phyloP scores from a whole-genome alignment of 2,113 vertebrate genomes.

The Kryptolebias marmoratus region DNA sequence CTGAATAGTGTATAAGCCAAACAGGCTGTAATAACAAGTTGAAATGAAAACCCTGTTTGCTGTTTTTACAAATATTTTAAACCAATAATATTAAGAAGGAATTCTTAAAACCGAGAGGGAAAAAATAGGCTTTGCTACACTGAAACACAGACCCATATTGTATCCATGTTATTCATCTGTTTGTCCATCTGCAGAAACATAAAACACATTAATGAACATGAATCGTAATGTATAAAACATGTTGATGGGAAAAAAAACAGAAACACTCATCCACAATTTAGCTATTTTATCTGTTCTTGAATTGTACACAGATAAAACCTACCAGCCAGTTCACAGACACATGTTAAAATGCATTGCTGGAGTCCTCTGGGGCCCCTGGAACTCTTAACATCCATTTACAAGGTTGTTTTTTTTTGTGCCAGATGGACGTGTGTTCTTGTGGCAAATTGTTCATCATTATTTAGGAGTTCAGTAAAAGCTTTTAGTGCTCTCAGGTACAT shows the following conservation, averaged over 20 bases:
- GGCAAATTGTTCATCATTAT: constrained; percentile 63
- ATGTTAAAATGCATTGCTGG: constrained; percentile 44
- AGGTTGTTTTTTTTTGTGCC: constrained; percentile 30
- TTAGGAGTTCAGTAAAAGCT: constrained; percentile 46
- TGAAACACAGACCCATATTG: no score
- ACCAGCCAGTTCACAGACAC: constrained; percentile 6
- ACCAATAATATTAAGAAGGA: no score
- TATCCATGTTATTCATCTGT: no score
- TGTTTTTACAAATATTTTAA: no score
- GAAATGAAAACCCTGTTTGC: no score
- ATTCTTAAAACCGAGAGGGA: no score
- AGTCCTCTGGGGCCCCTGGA: constrained; percentile 17
- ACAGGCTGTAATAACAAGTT: no score
- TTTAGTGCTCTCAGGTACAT: constrained; percentile 62
- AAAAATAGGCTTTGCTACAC: no score
- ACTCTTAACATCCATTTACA: constrained; percentile 48
- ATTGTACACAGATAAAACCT: constrained; percentile 40
- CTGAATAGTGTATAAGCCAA: no score
- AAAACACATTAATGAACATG: neutral
- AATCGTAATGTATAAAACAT: neutral
- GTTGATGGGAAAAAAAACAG: neutral
- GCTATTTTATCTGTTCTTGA: constrained; percentile 5
- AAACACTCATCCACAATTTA: neutral
- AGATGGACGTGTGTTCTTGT: constrained; percentile 45
- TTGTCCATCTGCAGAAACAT: neutral